Evolutionary conservation across 2,888 invertebrate genomes (phyloP), one percentile per base, ranked within the genome.

Genomic region (Coremacera marginata): DNA sequence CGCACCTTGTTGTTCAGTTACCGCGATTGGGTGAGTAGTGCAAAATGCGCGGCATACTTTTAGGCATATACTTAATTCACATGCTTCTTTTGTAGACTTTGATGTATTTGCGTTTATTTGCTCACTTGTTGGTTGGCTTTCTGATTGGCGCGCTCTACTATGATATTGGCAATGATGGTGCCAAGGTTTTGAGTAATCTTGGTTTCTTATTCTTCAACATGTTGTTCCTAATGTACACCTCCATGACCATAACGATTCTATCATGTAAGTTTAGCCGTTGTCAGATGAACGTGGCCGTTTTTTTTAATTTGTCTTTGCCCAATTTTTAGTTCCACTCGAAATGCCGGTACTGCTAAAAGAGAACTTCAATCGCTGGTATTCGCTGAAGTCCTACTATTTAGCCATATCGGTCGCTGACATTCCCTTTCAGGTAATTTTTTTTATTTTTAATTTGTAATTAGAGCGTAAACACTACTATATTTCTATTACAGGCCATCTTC

Each of bases 181-280:
- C 95, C 83, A 98, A 98, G 90, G 97, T 98, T 78, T 93, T 98
- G 80, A 98, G 97, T 88, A 99, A 99, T 90, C 93, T 98, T 83
- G 98, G 98, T 80, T 98, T 97, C 91, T 91, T 98, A 34, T 98
- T 99, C 92, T 98, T 99, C 93, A 98, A 98, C 89, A 96, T 98
- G 95, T 92, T 99, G 87, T 99, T 99, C 92, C 93, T 98, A 82
- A 98, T 98, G 97, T 99, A 98, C 91, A 98, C 98, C 0, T 97
- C 98, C n/a, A 97, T 99, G 95, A 99, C 98, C 88, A 98, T 98
- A 85, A 99, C 98, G 65, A 98, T 99, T 86, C 92, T 99, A 82
- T 98, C 98, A 86, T 98, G 97, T 97, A 91, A 94, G 95, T 83
- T 52, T 65, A 19, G 14, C 25, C 3, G 52, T 2, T 27, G 25